These are phyloP conservation scores for Nettapus auritus DNA, from an alignment of 2,113 vertebrate genomes.

Conservation along the genomic window DNA sequence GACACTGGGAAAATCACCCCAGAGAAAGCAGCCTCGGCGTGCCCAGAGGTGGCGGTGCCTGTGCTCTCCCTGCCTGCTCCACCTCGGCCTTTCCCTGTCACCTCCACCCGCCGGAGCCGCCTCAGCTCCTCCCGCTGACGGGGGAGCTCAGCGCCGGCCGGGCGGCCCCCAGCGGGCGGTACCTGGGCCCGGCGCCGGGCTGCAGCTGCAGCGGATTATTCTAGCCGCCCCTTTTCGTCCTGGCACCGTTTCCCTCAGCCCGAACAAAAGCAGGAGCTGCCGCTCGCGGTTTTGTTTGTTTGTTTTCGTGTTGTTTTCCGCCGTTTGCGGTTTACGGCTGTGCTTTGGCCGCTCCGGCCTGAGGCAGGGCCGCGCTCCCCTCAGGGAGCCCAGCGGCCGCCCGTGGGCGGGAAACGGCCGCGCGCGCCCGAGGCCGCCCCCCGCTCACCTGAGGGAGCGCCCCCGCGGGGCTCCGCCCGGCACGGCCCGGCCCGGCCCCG, in stretches of 20 bases:
- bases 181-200: neutral
- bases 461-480: conserved; percentile 7
- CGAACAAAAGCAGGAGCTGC: accelerated
- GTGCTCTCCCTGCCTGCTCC: neutral
- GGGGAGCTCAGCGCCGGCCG: neutral
- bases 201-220: neutral
- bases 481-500: too few relatives aligned
- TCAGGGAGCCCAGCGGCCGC: neutral
- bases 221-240: neutral
- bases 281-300: too few relatives aligned
- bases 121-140: neutral
- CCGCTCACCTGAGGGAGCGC: conserved; percentile 13
- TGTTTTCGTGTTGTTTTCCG: neutral
- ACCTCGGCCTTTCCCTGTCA: neutral
- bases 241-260: neutral
- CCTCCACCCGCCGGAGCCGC: neutral
- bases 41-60: neutral
- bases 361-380: neutral
- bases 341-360: too few relatives aligned
- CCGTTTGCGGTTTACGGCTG: accelerated
- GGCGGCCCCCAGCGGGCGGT: neutral
- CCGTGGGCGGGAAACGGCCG: too few relatives aligned
- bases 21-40: neutral
- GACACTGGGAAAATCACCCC: neutral
- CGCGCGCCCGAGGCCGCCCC: neutral